A percentile compares a stretch with the other conserved stretches of the same genome.
Conservation (phyloP, 2,113 vertebrate species). For the Ramphastos sulfuratus region DNA sequence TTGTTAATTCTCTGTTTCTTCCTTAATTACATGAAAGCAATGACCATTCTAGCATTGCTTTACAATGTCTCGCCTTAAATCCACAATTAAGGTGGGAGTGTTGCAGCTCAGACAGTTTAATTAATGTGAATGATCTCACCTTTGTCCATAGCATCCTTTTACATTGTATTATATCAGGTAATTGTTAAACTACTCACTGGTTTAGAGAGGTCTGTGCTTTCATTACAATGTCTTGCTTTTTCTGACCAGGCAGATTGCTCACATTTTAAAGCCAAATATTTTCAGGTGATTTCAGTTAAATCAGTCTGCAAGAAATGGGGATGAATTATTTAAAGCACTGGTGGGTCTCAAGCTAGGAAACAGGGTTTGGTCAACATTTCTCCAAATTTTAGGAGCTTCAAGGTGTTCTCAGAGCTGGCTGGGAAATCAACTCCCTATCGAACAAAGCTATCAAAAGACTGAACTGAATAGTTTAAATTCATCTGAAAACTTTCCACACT, state of each 20-base stretch:
- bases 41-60: not conserved
- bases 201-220: slow-evolving; percentile 6
- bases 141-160: slow-evolving; percentile 48
- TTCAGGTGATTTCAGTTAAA: slow-evolving; percentile 39
- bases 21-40: slow-evolving; percentile 27
- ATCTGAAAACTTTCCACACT: not conserved
- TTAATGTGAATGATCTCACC: slow-evolving; percentile 61
- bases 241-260: not conserved
- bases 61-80: not conserved
- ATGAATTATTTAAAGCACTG: slow-evolving; percentile 19
- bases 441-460: slow-evolving; percentile 7
- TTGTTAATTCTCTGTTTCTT: not conserved
- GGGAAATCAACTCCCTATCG: slow-evolving; percentile 13
- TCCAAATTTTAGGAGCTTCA: not conserved
- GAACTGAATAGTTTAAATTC: not conserved
- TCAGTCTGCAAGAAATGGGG: not conserved
- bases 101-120: slow-evolving; percentile 39
- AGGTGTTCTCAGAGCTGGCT: not conserved
- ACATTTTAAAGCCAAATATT: not conserved
- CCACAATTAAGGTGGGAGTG: slow-evolving; percentile 13
- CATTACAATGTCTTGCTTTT: slow-evolving; percentile 17
- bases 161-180: slow-evolving; percentile 19
- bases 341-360: not conserved
- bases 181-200: slow-evolving; percentile 49
- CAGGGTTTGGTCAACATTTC: not conserved